phyloP scores from a whole-genome alignment of 2,113 vertebrate species.

The Neolamprologus ventralis region DNA sequence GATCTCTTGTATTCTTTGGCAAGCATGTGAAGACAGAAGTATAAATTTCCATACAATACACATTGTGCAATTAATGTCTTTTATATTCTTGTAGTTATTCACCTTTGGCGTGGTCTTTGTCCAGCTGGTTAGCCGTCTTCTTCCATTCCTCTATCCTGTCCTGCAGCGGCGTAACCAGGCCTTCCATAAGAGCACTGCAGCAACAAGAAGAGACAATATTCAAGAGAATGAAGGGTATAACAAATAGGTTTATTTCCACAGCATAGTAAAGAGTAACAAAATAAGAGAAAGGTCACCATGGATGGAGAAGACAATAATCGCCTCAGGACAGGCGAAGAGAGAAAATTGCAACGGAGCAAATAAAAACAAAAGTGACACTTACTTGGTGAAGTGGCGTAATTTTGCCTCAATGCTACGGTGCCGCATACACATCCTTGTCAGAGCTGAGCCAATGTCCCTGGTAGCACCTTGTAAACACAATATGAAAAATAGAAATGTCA shows the following conservation, averaged over 20 bases:
- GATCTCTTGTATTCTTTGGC: slow-evolving; percentile 91
- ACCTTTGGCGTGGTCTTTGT: slow-evolving; percentile 99
- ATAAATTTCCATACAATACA: background rate
- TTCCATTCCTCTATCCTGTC: slow-evolving; percentile 98
- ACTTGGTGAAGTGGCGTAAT: slow-evolving; percentile 97
- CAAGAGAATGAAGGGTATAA: background rate
- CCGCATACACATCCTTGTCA: slow-evolving; percentile 98
- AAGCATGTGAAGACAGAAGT: background rate
- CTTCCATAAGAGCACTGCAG: slow-evolving; percentile 88
- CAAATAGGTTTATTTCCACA: background rate
- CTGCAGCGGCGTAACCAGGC: slow-evolving; percentile 91
- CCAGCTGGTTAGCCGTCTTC: slow-evolving; percentile 90
- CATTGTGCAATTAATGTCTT: accelerated
- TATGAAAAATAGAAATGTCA: background rate
- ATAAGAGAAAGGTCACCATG: slow-evolving; percentile 2
- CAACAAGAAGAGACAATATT: background rate
- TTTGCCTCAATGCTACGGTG: slow-evolving; percentile 98
- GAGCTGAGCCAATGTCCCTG: slow-evolving; percentile 89
- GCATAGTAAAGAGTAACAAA: background rate
- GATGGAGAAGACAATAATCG: background rate
- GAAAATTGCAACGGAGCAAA: background rate
- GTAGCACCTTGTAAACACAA: slow-evolving; percentile 81
- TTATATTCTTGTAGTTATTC: accelerated
- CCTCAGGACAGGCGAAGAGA: background rate
- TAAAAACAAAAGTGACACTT: slow-evolving; percentile 34